Evolutionary conservation across 2,888 invertebrate species (phyloP), one percentile per base, ranked within the genome.

Genomic region (Coelopa pilipes): DNA sequence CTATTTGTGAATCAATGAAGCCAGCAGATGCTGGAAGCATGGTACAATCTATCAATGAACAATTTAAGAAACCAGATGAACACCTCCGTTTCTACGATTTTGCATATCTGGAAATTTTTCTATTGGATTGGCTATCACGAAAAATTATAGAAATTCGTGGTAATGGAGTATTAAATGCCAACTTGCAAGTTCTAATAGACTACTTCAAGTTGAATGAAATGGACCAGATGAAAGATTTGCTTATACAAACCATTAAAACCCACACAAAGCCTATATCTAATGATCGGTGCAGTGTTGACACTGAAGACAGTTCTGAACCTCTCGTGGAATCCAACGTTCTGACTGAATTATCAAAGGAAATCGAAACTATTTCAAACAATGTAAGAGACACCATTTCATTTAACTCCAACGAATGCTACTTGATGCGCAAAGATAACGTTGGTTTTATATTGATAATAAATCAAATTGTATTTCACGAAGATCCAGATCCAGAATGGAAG

Each of bases 1-100:
- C 79, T 3, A 79, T 90, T 17, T 88, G 88, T 74, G 90, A 90
- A 75, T 82, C 85, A 68, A 79, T 90, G 68, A 80, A 83, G 0
- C 75, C 78, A 0, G 77, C 77, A 0, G 82, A 88, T 76, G 83
- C 85, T 0, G 80, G 81, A 0, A 75, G 78, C 5, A 75, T 86
- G 1, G 80, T 86, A 0, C 57, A 82, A 7, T 76, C 77, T 1
- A 74, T 84, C 9, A 80, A 80, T 49, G 82, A 84, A 15, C 75
- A 78, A 70, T 75, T 79, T 50, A 75, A 76, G 24, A 72, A 77
- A 3, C 46, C 73, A 1, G 73, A 74, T 0, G 82, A 84, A 19
- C 78, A 81, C 5, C 65, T 85, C 24, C 82, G 82, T 5, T 87
- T 84, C 50, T 84, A 84, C 73, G 81, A 86, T 69, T 77, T 74